phyloP scores from a whole-genome alignment of 2,888 invertebrate genomes.

The Pseudococcus longispinus region DNA sequence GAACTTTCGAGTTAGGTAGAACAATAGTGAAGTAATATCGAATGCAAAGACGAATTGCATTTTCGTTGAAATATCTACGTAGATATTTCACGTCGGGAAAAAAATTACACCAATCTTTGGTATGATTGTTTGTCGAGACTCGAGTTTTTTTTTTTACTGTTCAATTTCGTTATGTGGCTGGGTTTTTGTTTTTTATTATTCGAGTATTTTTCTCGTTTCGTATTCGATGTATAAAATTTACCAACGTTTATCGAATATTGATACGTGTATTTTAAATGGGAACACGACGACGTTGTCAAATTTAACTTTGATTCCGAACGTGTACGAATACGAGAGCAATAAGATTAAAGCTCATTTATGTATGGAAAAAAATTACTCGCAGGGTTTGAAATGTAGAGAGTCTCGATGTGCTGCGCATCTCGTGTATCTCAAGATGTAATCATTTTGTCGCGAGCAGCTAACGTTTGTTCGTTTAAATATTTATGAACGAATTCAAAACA shows the following conservation, averaged over 20 bases:
- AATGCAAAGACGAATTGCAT: neutral
- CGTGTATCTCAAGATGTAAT: neutral
- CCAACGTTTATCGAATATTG: neutral
- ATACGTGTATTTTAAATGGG: neutral
- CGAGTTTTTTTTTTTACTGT: neutral
- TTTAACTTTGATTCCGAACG: neutral
- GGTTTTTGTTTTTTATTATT: neutral
- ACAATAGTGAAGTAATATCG: neutral
- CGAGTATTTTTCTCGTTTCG: neutral
- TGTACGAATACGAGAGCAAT: neutral
- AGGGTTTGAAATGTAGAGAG: neutral
- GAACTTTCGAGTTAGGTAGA: neutral
- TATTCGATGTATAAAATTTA: neutral
- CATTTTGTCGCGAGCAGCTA: neutral
- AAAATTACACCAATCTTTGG: neutral
- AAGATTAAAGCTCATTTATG: neutral
- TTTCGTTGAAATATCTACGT: constrained; percentile 2
- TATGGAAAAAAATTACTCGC: neutral
- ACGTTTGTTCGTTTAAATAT: neutral
- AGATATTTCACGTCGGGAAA: constrained; percentile 12
- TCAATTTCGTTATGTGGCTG: neutral
- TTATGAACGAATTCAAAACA: neutral
- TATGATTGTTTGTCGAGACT: neutral
- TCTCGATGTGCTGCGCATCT: neutral
- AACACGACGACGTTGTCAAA: neutral